Evolutionary conservation across 2,113 vertebrate genomes (phyloP), one percentile per base, ranked within the genome.

Genomic region (Mastomys natalensis): DNA sequence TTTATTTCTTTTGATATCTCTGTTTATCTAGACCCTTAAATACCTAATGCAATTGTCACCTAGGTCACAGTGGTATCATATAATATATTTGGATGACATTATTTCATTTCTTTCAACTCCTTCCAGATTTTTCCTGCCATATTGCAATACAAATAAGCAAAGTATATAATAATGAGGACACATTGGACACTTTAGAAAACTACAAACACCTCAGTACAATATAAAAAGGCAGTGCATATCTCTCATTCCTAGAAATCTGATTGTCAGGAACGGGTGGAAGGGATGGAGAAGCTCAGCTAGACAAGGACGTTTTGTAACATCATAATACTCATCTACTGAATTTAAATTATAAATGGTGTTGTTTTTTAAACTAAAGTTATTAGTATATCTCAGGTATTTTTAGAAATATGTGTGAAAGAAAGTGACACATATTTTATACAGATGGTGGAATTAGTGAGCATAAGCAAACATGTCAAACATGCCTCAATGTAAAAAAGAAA

Each of bases 31-130:
- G 11, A 68, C 37, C 76, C 68, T 45, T 45, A 19, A 24, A 53
- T 53, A 60, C 0, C 9, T 60, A 86, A 92, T 3, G 29, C 9
- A 15, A 21, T 60, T 73, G n/a, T 58, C 58, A 81, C 7, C 13
- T 73, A 1, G 0, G 0, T 43, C 19, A 43, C 19, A 5, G 11
- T 12, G 16, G 0, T 24, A 2, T 58, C 53, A 3, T 16, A 74
- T 7, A 60, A 40, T 40, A 29, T 60, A 60, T 84, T 43, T 60
- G 26, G 12, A 62, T 84, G n/a, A 43, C 40, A 60, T 29, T 26
- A 11, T 62, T 40, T 43, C 24, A 40, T 84, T 24, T 29, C 22
- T 3, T n/a, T 40, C 6, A 40, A 40, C 7, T 9, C 37, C 80
- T 60, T 29, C 55, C 55, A 82, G 51, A 43, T 43, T 40, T 40